A percentile compares a stretch with the other conserved stretches of the same genome.
Conservation (phyloP, 2,888 invertebrate species). For the Bedellia somnulentella region DNA sequence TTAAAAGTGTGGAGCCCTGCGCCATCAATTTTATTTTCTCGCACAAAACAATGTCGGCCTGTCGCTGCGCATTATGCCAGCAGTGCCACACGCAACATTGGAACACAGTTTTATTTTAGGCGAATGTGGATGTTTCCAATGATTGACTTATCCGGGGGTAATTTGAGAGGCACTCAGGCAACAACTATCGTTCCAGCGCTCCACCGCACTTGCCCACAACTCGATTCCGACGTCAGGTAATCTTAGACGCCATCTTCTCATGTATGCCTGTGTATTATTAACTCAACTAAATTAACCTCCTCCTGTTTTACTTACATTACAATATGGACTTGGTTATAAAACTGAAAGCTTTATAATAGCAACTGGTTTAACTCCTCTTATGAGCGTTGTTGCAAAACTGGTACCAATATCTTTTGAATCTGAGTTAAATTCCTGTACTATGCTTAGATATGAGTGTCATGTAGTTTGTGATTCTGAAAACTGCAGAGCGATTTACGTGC, state of each 20-base stretch:
- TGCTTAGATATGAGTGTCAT: too few relatives aligned
- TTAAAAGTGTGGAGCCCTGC: conserved; percentile 42
- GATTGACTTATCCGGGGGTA: conserved; percentile 62
- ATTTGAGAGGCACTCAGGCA: conserved; percentile 46
- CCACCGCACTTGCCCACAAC: conserved; percentile 9
- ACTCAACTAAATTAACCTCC: too few relatives aligned
- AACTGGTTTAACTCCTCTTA: conserved; percentile 2
- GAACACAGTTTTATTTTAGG: conserved; percentile 52
- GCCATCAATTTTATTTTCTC: conserved; percentile 61
- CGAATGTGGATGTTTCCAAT: conserved; percentile 52
- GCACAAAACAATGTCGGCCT: conserved; percentile 57
- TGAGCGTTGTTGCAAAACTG: neutral
- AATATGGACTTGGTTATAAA: too few relatives aligned
- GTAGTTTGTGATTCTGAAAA: conserved; percentile 2
- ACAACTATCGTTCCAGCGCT: too few relatives aligned
- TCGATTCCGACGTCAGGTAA: conserved; percentile 1
- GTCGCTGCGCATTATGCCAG: conserved; percentile 52
- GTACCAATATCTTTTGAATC: conserved; percentile 4
- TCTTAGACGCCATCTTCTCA: conserved; percentile 1
- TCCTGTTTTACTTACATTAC: too few relatives aligned
- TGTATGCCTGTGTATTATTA: too few relatives aligned
- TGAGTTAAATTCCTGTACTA: too few relatives aligned
- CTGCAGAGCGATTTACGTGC: neutral
- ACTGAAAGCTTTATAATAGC: too few relatives aligned
- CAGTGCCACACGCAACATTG: conserved; percentile 53